These are phyloP conservation scores for Tipula unca DNA, from an alignment of 2,888 invertebrate genomes.

Conservation along the genomic window DNA sequence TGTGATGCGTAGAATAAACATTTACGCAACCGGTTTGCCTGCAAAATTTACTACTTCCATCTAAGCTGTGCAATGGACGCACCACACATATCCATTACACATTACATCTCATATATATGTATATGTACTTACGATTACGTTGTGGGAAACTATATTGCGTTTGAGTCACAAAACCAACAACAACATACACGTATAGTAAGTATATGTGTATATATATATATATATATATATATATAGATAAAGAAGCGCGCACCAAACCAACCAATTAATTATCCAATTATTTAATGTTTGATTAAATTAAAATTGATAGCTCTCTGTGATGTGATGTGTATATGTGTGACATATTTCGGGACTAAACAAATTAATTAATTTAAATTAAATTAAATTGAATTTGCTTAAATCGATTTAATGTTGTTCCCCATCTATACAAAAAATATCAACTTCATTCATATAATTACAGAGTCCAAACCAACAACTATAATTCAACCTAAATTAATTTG, in stretches of 20 bases:
- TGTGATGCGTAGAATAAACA: too few relatives aligned
- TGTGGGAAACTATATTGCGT: background rate
- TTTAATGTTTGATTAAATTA: constrained; percentile 1
- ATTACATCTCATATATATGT: too few relatives aligned
- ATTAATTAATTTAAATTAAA: constrained; percentile 14
- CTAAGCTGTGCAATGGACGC: background rate
- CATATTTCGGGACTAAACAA: constrained; percentile 14
- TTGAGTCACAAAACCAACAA: background rate
- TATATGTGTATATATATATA: background rate
- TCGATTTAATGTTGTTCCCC: background rate
- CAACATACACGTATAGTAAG: too few relatives aligned
- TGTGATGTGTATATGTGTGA: background rate
- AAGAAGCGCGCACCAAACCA: background rate
- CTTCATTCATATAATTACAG: background rate
- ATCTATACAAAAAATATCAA: background rate
- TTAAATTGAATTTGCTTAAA: constrained; percentile 14
- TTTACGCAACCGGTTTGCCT: too few relatives aligned
- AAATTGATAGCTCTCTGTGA: background rate
- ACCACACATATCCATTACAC: background rate
- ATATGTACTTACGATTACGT: too few relatives aligned
- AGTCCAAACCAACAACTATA: background rate
- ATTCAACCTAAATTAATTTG: background rate
- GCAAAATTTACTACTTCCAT: too few relatives aligned
- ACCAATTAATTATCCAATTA: constrained; percentile 8
- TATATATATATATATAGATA: background rate